A percentile compares a stretch with the other conserved stretches of the same genome.
Conservation (phyloP, 1,140 invertebrate genomes). For the Leptopilina boulardi region DNA sequence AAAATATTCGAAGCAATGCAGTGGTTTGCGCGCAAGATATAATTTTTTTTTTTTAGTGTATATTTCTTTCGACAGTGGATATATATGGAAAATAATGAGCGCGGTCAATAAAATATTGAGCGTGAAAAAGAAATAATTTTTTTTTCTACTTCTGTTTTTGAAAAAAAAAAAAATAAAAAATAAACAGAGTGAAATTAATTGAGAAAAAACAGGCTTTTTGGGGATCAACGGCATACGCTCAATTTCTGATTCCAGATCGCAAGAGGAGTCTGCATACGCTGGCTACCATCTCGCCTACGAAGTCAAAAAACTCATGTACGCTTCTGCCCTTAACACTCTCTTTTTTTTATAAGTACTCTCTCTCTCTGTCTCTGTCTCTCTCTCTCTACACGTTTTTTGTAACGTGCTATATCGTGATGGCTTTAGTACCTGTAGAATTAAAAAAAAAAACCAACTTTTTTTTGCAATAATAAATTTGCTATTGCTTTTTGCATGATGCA, state of each 20-base stretch:
- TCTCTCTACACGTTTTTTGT: constrained; percentile 19
- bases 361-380: no score
- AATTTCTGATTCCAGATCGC: constrained; percentile 83
- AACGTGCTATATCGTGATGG: constrained; percentile 27
- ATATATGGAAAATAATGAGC: neutral
- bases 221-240: constrained; percentile 72
- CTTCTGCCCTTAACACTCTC: constrained; percentile 78
- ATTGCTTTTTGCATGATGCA: constrained; percentile 19
- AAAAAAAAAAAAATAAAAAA: no score
- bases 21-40: constrained; percentile 18
- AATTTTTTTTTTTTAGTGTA: constrained; percentile 6
- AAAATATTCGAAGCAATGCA: constrained; percentile 19
- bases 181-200: constrained; percentile 18
- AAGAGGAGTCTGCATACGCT: constrained; percentile 93
- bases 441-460: constrained; percentile 11
- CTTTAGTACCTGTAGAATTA: constrained; percentile 1
- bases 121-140: neutral
- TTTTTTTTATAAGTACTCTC: constrained; percentile 47
- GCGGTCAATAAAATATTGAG: no score
- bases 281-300: constrained; percentile 99
- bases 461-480: neutral
- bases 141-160: no score
- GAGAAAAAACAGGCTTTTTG: constrained; percentile 41
- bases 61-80: constrained; percentile 1
- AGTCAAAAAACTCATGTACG: constrained; percentile 99